These are phyloP conservation scores for Abrostola tripartita DNA, from an alignment of 2,888 invertebrate genomes.

Conservation along the genomic window DNA sequence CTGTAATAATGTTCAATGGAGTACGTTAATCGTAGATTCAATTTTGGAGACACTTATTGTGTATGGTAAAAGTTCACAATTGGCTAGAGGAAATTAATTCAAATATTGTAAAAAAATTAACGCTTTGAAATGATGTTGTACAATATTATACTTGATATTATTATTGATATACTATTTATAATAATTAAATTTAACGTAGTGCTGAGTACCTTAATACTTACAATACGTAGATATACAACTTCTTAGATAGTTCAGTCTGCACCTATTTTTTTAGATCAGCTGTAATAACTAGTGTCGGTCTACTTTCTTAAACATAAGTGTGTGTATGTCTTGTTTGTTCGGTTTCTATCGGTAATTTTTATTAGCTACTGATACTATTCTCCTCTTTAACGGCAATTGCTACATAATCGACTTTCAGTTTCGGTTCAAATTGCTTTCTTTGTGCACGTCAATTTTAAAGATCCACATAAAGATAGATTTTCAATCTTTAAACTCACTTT, in stretches of 20 bases:
- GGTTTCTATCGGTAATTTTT: constrained; percentile 27
- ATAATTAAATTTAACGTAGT: neutral
- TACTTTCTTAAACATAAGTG: neutral
- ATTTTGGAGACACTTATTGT: no score
- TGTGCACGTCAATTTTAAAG: constrained; percentile 56
- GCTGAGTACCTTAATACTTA: neutral
- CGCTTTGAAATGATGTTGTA: no score
- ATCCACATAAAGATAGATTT: constrained; percentile 61
- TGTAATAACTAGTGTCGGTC: neutral
- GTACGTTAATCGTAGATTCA: constrained; percentile 21
- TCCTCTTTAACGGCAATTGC: constrained; percentile 52
- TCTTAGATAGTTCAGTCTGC: no score
- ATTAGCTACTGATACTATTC: constrained; percentile 40
- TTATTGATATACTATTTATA: no score
- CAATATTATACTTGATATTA: no score
- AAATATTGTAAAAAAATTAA: no score
- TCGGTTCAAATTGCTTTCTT: constrained; percentile 68
- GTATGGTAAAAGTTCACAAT: no score
- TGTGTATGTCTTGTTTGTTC: constrained; percentile 2
- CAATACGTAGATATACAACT: neutral
- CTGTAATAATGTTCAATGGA: constrained; percentile 50
- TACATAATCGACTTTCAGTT: constrained; percentile 74
- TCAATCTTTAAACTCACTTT: constrained; percentile 73
- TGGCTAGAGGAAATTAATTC: no score
- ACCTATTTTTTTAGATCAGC: neutral